Percentiles rank a stretch among this genome's conserved stretches.
phyloP scores from a whole-genome alignment of 2,113 vertebrate genomes.

The Oriolus oriolus region DNA sequence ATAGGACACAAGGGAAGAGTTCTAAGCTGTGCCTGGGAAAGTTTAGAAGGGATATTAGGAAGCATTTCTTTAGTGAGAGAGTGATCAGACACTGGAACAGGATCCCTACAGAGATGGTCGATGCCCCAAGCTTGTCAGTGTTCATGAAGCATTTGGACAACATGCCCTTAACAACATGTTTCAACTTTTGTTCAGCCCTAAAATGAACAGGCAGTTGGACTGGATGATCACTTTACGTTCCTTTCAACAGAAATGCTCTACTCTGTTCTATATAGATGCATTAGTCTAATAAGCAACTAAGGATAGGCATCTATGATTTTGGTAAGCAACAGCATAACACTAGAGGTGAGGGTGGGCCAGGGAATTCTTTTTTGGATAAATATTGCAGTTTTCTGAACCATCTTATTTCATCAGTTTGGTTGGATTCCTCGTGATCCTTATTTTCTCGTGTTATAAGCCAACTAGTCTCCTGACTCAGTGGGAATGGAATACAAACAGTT shows the following conservation, averaged over 20 bases:
- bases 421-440: background rate
- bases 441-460: background rate
- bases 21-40: background rate
- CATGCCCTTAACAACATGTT: background rate
- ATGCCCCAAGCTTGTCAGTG: background rate
- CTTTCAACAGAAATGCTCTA: background rate
- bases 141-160: background rate
- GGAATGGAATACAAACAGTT: background rate
- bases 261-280: background rate
- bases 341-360: background rate
- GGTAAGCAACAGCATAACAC: background rate
- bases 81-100: background rate
- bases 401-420: background rate
- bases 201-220: background rate
- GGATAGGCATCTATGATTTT: background rate
- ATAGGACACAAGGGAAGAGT: background rate
- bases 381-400: background rate
- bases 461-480: background rate
- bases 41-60: no score
- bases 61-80: background rate
- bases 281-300: background rate
- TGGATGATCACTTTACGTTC: background rate
- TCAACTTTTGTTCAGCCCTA: background rate
- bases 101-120: rapidly evolving
- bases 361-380: background rate